Evolutionary conservation across 2,797 vertebrate genomes (phyloP).

Genomic region (Neosilurus hyrtlii): DNA sequence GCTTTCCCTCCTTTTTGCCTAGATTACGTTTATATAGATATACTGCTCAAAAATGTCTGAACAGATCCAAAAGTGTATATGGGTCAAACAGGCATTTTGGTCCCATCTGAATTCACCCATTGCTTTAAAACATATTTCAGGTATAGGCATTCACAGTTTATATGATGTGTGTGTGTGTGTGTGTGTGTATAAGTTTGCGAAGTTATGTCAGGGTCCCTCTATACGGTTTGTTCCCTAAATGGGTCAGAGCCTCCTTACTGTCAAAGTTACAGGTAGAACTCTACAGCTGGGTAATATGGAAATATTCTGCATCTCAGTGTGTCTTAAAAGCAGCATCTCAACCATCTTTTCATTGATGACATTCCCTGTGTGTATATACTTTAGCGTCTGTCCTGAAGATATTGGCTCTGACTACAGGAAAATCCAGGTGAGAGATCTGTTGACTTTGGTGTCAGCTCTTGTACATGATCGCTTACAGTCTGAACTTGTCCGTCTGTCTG

Average conservation of each 20-base stretch:
- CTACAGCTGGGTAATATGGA: conserved; percentile 14
- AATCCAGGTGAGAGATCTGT: conserved; percentile 17
- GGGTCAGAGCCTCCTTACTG: not conserved
- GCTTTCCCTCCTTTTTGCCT: not conserved
- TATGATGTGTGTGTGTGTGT: no score
- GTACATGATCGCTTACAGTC: not conserved
- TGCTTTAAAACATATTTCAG: not conserved
- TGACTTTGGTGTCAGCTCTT: conserved; percentile 32
- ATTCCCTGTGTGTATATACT: conserved; percentile 15
- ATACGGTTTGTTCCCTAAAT: conserved; percentile 16
- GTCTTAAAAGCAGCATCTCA: conserved; percentile 40
- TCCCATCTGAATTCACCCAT: not conserved
- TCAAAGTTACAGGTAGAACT: not conserved
- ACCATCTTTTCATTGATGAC: conserved; percentile 47
- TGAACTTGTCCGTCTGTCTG: conserved; percentile 9
- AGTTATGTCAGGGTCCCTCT: not conserved
- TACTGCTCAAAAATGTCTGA: not conserved
- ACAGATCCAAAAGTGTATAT: not conserved
- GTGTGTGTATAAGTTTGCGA: no score
- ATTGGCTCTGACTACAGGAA: conserved; percentile 43
- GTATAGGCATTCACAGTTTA: not conserved
- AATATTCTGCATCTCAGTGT: not conserved
- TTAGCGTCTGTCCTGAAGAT: conserved; percentile 49
- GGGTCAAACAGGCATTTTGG: not conserved
- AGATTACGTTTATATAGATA: not conserved